Evolutionary conservation across 2,113 vertebrate genomes (phyloP).

Genomic region (Tachuris rubrigastra): DNA sequence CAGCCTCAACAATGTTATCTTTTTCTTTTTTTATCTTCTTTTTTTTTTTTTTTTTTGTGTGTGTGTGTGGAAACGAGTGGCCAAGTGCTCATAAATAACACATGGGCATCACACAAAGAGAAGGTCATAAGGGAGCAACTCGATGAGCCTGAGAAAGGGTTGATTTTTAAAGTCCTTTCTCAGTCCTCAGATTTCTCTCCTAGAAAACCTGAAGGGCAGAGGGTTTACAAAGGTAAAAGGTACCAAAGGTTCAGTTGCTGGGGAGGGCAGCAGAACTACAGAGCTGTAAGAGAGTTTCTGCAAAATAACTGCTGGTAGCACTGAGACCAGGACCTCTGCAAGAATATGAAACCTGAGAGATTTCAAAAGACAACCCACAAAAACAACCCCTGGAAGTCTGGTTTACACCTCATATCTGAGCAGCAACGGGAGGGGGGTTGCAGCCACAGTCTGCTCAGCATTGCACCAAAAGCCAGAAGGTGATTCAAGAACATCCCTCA

Average conservation of each 20-base stretch:
- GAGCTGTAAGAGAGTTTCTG: not conserved
- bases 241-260: not conserved
- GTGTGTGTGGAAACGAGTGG: accelerated
- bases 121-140: not conserved
- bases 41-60: not conserved
- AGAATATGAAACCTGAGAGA: not conserved
- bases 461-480: not conserved
- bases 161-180: not conserved
- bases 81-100: not conserved
- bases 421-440: not conserved
- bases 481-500: not conserved
- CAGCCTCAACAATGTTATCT: not conserved
- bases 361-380: not conserved
- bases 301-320: not conserved
- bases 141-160: not conserved
- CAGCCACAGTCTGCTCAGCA: not conserved
- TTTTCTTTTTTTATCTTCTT: not conserved
- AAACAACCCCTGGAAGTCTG: not conserved
- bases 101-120: not conserved
- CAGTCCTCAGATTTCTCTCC: not conserved
- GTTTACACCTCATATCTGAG: not conserved
- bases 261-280: not conserved
- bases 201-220: not conserved
- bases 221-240: not conserved
- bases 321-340: not conserved